Evolutionary conservation across 2,113 vertebrate genomes (phyloP), one percentile per base, ranked within the genome.

Genomic region (Fukomys damarensis): DNA sequence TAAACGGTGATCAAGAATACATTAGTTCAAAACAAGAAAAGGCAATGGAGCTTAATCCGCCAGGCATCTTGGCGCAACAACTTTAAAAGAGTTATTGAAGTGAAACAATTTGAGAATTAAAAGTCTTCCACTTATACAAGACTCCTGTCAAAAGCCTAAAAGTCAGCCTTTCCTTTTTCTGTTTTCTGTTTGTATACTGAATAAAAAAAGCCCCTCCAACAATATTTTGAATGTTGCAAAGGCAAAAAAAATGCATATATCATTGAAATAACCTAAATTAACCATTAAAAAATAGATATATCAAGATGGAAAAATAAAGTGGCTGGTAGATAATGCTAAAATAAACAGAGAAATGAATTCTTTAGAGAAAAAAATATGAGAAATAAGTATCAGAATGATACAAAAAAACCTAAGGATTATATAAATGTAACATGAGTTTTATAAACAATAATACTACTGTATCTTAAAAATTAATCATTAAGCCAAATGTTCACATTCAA

Each of bases 1-100:
- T 99, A 99, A 99, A 99, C 99, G 99, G 99, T 99, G 99, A 99
- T 99, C 99, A 99, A 99, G 99, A 99, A 99, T 99, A 99, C 99
- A 99, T 99, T 99, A 99, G 99, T 99, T 99, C 99, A 99, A 99
- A 99, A 99, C 99, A 99, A 99, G 99, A 99, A 99, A 99, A 99
- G 99, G 99, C 99, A 99, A 99, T 99, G 99, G 99, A 99, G 99
- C 99, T 99, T 99, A 99, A 99, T 99, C 99, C 98, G 99, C 99
- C 99, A 99, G 99, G 99, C 99, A 99, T 99, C 99, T 99, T 99
- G 99, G 99, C 99, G 99, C 99, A 99, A 99, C 99, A 99, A 99
- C 99, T 99, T 99, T 99, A 99, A 99, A 99, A 99, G 99, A 99
- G 99, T 99, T 99, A 99, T 99, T 99, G 99, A 99, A 99, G 99